These are phyloP conservation scores for Nycticryphes semicollaris DNA, from an alignment of 2,113 vertebrate species.

Conservation along the genomic window DNA sequence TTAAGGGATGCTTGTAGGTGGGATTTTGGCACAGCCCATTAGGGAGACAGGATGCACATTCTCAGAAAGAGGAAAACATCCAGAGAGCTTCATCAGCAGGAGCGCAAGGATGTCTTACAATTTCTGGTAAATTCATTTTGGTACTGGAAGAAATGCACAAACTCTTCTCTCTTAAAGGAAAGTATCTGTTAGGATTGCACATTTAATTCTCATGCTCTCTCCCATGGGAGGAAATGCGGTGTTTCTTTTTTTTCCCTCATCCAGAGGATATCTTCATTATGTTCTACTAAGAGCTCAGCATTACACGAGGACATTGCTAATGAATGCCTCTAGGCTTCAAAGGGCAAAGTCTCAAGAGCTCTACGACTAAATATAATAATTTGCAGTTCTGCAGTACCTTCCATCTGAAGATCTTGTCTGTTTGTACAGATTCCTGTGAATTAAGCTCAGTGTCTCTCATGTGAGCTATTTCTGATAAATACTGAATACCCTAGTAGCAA, in stretches of 20 bases:
- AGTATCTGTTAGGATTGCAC: not conserved
- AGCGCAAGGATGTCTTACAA: not conserved
- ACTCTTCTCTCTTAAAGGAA: not conserved
- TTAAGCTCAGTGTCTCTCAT: not conserved
- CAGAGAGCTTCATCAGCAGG: not conserved
- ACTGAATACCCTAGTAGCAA: not conserved
- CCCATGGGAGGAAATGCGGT: not conserved
- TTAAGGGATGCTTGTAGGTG: not conserved
- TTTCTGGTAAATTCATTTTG: not conserved
- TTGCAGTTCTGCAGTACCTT: slow-evolving; percentile 7
- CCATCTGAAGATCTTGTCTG: not conserved
- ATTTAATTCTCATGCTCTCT: not conserved
- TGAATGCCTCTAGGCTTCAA: slow-evolving; percentile 46
- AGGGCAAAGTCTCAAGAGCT: slow-evolving; percentile 47
- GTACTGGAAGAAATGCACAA: not conserved
- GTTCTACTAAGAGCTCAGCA: not conserved
- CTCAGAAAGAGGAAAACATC: not conserved
- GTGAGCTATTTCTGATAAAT: not conserved
- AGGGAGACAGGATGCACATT: not conserved
- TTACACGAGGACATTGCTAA: slow-evolving; percentile 25
- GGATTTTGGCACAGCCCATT: not conserved
- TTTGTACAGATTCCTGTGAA: not conserved
- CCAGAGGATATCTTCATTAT: slow-evolving; percentile 52
- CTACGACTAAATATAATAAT: slow-evolving; percentile 42
- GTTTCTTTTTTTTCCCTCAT: not conserved